Evolutionary conservation across 2,888 invertebrate genomes (phyloP).

Genomic region (Linnaemya tessellans): DNA sequence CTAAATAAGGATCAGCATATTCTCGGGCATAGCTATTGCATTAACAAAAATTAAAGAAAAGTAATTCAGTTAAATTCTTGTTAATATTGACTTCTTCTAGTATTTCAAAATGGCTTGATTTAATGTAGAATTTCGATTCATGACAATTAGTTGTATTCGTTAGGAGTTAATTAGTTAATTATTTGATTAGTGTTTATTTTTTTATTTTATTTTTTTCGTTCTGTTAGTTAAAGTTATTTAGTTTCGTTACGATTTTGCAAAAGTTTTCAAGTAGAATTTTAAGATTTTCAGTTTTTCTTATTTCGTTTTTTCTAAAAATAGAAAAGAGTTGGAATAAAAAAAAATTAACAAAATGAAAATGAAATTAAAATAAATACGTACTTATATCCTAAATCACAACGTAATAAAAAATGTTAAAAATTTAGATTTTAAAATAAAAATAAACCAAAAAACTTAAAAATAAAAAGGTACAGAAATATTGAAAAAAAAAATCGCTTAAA

Average conservation of each 20-base stretch:
- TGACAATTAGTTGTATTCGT: slow-evolving; percentile 45
- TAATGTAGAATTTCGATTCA: slow-evolving; percentile 29
- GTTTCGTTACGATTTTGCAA: slow-evolving; percentile 77
- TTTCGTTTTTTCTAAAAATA: slow-evolving; percentile 74
- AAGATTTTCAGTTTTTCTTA: slow-evolving; percentile 75
- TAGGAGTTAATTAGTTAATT: slow-evolving; percentile 35
- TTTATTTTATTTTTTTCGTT: not conserved
- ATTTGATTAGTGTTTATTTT: slow-evolving; percentile 10
- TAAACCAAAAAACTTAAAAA: not conserved
- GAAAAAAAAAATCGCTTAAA: not conserved
- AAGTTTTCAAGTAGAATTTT: slow-evolving; percentile 76
- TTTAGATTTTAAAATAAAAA: not conserved
- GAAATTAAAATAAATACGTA: slow-evolving; percentile 14
- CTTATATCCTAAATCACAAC: not conserved
- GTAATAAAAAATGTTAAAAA: not conserved
- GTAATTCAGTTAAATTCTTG: slow-evolving; percentile 43
- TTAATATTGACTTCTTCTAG: slow-evolving; percentile 1
- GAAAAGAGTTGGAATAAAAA: slow-evolving; percentile 64
- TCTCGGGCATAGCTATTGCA: slow-evolving; percentile 91
- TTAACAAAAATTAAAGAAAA: slow-evolving; percentile 48
- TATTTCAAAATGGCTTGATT: slow-evolving; percentile 34
- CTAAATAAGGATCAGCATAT: slow-evolving; percentile 96
- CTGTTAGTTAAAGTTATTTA: slow-evolving; percentile 78
- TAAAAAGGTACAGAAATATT: not conserved
- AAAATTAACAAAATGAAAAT: slow-evolving; percentile 51